These are phyloP conservation scores for Emydoidea blandingii DNA, from an alignment of 2,797 vertebrate genomes.

Conservation along the genomic window DNA sequence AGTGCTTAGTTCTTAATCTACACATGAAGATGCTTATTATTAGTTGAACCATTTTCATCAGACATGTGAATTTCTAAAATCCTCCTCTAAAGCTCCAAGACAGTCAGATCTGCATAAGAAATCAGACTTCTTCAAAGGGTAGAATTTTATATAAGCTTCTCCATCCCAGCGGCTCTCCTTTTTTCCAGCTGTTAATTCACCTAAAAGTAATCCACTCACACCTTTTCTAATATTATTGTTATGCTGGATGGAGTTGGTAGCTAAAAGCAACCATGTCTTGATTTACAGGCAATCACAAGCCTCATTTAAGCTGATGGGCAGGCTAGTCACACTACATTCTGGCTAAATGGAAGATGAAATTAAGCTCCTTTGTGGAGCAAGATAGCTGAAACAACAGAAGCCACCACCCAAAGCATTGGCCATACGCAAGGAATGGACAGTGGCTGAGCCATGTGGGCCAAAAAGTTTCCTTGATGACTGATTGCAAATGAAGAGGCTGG, in stretches of 20 bases:
- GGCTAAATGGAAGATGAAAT: not conserved
- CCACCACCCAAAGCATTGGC: not conserved
- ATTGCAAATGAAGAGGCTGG: not conserved
- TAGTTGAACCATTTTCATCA: not conserved
- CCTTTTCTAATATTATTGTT: not conserved
- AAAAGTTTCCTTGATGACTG: not conserved
- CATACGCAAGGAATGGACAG: too few species aligned
- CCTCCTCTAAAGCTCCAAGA: not conserved
- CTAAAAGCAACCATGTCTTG: not conserved
- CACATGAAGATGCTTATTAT: not conserved
- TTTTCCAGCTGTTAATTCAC: not conserved
- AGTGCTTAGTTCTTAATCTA: not conserved
- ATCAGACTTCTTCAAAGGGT: not conserved
- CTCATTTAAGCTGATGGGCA: not conserved
- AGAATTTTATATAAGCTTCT: not conserved
- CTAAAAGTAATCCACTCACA: not conserved
- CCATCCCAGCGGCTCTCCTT: not conserved
- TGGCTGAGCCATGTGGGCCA: not conserved
- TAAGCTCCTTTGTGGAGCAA: not conserved
- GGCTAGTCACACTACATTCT: not conserved
- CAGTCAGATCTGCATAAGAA: not conserved
- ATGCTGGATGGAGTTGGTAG: not conserved
- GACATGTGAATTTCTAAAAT: not conserved
- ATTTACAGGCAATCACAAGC: not conserved
- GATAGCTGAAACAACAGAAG: not conserved